phyloP scores from a whole-genome alignment of 2,113 vertebrate genomes.

The Pterocles orientalis region DNA sequence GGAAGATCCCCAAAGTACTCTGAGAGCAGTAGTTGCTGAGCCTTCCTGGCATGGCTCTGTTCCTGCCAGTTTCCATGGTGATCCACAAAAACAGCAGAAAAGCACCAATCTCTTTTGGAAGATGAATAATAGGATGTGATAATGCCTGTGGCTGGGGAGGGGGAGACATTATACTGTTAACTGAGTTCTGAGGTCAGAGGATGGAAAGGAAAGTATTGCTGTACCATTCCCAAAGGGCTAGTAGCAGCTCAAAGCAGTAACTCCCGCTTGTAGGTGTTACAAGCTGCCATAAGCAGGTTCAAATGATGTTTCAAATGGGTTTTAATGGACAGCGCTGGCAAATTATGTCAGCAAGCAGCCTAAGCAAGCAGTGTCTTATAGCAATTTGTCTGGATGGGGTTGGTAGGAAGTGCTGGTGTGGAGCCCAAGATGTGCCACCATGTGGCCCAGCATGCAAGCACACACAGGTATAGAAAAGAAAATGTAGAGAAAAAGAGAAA shows the following conservation, averaged over 20 bases:
- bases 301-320: not conserved
- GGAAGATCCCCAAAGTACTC: not conserved
- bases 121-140: not conserved
- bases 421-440: not conserved
- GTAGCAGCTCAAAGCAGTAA: not conserved
- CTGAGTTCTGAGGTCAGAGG: not conserved
- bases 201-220: not conserved
- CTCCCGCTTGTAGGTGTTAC: not conserved
- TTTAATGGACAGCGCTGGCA: not conserved
- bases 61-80: constrained; percentile 29
- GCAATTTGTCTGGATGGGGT: not conserved
- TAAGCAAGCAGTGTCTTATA: not conserved
- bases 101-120: not conserved
- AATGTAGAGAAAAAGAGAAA: not conserved
- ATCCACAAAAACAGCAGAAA: not conserved
- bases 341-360: not conserved
- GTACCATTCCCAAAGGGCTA: not conserved
- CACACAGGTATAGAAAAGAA: not conserved
- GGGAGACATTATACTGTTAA: not conserved
- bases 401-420: not conserved
- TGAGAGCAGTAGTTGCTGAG: not conserved
- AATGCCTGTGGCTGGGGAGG: not conserved
- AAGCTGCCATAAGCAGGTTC: not conserved
- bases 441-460: not conserved
- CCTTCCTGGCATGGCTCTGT: not conserved